Base-by-base conservation (phyloP, 2,797 vertebrate species). In the Emydoidea blandingii region DNA sequence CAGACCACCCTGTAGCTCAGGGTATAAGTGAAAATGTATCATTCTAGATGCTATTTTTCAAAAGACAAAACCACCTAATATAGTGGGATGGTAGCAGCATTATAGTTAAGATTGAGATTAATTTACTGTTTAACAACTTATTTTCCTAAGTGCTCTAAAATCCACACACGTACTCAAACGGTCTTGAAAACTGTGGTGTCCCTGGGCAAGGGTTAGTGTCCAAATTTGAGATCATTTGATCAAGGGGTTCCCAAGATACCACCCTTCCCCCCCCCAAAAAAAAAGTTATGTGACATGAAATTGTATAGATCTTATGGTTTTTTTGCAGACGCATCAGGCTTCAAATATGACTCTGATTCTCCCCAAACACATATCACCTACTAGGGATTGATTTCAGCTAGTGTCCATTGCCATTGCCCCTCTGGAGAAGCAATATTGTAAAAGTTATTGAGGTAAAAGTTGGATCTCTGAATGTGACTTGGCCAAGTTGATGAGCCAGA, bases 221-320 rank as follows among this genome's bases (percentile, higher is more conserved):
- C 23, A 25, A 23, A 74, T 74, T 9, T 74, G 37, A 74, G 41
- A 21, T 23, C 68, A 44, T 74, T 41, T 41, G n/a, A 74, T 25
- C 37, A 41, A 72, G 37, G 11, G n/a, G 34, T 6, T 25, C 21
- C 21, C n/a, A 44, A 72, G 19, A 41, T 72, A 68, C 65, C 8
- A 9, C 34, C 18, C 4, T 16, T 6, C 53, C 53, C 2, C 2
- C 19, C 21, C 21, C 1, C 11, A n/a, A n/a, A n/a, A 68, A 23
- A 54, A 76, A 37, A 10, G 34, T 76, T 29, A 16, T 4, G 25
- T 16, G 41, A 76, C 23, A 29, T 76, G 5, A 76, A 47, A 47
- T 76, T 44, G 27, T 15, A 47, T 21, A 29, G 6, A 41, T 27
- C 14, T 76, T 44, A 7, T 12, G 9, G 19, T 27, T 76, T 27